phyloP scores from a whole-genome alignment of 1,140 invertebrate species.

The Eciton burchellii region DNA sequence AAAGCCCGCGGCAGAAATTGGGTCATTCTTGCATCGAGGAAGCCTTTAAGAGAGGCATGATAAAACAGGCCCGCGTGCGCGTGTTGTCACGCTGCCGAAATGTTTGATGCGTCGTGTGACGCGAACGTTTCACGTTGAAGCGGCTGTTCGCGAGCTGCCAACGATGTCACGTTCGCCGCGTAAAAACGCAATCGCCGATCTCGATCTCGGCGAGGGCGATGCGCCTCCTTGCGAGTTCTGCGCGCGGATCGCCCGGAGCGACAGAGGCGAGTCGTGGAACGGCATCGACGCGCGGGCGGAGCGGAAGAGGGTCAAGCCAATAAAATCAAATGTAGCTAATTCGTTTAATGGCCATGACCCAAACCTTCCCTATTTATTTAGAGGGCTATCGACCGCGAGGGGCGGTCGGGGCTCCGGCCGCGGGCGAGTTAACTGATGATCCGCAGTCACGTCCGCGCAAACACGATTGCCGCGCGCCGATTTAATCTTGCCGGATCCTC shows the following conservation, averaged over 20 bases:
- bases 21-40: neutral
- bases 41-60: slow-evolving; percentile 9
- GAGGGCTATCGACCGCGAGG: slow-evolving; percentile 73
- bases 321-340: slow-evolving; percentile 80
- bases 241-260: slow-evolving; percentile 19
- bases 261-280: slow-evolving; percentile 40
- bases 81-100: slow-evolving; percentile 18
- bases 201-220: neutral
- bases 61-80: neutral
- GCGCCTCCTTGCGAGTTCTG: slow-evolving; percentile 7
- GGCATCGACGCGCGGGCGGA: neutral
- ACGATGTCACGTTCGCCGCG: slow-evolving; percentile 7
- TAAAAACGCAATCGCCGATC: slow-evolving; percentile 16
- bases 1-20: slow-evolving; percentile 18
- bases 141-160: neutral
- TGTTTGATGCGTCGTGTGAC: neutral
- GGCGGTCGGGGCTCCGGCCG: slow-evolving; percentile 45
- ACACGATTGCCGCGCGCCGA: slow-evolving; percentile 74
- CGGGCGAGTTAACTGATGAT: slow-evolving; percentile 76
- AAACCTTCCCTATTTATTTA: slow-evolving; percentile 78
- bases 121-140: neutral
- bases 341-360: slow-evolving; percentile 79
- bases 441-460: slow-evolving; percentile 78
- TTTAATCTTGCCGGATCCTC: slow-evolving; percentile 72
- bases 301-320: slow-evolving; percentile 66